Conservation (phyloP, 2,888 invertebrate genomes). For the Trichopoda pennipes region DNA sequence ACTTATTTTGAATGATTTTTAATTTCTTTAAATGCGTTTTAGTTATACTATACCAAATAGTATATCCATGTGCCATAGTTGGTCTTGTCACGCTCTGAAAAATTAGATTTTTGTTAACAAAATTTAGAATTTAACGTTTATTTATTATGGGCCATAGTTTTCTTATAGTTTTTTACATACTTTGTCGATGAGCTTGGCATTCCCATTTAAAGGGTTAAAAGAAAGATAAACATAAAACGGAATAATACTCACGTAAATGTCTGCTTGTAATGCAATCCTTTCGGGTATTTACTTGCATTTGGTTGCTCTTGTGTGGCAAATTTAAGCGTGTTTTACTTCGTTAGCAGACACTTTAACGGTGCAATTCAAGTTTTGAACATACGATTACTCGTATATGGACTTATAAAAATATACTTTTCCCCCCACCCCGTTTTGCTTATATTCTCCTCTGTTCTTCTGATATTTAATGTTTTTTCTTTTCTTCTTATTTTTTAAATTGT, state of each 20-base stretch:
- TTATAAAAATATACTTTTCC: conserved; percentile 38
- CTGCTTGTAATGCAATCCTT: conserved; percentile 62
- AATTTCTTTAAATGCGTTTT: no score
- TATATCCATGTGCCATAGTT: no score
- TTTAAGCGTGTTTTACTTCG: conserved; percentile 72
- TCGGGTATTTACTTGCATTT: conserved; percentile 57
- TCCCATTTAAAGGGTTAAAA: conserved; percentile 33
- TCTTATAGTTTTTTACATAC: no score
- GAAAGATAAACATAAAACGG: conserved; percentile 46
- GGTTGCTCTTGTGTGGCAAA: conserved; percentile 62
- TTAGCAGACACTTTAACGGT: conserved; percentile 77
- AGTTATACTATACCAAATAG: no score
- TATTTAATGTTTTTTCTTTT: not conserved
- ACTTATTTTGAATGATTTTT: no score
- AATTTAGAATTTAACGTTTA: no score
- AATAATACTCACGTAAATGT: conserved; percentile 52
- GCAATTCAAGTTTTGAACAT: conserved; percentile 65
- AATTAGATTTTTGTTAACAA: no score
- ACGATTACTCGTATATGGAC: conserved; percentile 25
- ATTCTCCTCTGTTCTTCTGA: conserved; percentile 7
- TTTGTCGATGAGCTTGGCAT: no score
- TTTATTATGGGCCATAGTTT: no score
- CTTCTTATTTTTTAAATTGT: conserved; percentile 33
- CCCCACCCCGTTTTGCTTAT: not conserved
- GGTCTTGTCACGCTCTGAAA: no score